phyloP scores from a whole-genome alignment of 2,888 invertebrate genomes.

The Pasiphila rectangulata region DNA sequence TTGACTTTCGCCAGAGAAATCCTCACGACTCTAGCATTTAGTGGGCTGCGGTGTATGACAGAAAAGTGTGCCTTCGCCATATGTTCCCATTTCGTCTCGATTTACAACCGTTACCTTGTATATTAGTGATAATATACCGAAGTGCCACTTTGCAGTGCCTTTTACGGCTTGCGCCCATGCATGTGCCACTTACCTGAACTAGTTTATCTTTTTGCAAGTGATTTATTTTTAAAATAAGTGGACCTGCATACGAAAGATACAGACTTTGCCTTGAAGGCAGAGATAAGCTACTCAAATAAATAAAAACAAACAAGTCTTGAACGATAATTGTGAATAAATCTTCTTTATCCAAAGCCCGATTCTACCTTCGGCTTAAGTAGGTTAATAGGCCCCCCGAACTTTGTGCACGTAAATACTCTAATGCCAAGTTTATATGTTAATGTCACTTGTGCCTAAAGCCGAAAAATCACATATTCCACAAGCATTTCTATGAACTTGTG shows the following conservation, averaged over 20 bases:
- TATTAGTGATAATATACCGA: slow-evolving; percentile 47
- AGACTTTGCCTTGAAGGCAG: background rate
- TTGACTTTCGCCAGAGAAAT: slow-evolving; percentile 35
- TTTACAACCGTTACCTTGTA: slow-evolving; percentile 50
- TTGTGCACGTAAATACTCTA: too few relatives aligned
- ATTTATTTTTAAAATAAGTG: slow-evolving; percentile 3
- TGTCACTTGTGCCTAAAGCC: too few relatives aligned
- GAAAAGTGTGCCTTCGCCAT: slow-evolving; percentile 29
- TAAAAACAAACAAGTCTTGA: too few relatives aligned
- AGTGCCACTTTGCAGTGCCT: slow-evolving; percentile 41
- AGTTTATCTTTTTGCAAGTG: slow-evolving; percentile 11
- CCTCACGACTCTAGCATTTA: slow-evolving; percentile 31
- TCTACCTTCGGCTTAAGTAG: too few relatives aligned
- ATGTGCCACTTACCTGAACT: slow-evolving; percentile 33
- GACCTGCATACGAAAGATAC: background rate
- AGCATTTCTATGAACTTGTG: too few relatives aligned
- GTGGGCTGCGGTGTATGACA: slow-evolving; percentile 26
- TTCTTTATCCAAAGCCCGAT: too few relatives aligned
- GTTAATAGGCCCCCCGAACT: too few relatives aligned
- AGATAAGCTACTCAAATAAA: too few relatives aligned
- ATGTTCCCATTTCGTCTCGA: slow-evolving; percentile 30
- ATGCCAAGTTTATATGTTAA: too few relatives aligned
- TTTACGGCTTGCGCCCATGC: slow-evolving; percentile 35
- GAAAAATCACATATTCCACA: too few relatives aligned
- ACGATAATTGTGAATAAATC: too few relatives aligned